Conservation (phyloP, 2,113 vertebrate species). For the Tautogolabrus adspersus region DNA sequence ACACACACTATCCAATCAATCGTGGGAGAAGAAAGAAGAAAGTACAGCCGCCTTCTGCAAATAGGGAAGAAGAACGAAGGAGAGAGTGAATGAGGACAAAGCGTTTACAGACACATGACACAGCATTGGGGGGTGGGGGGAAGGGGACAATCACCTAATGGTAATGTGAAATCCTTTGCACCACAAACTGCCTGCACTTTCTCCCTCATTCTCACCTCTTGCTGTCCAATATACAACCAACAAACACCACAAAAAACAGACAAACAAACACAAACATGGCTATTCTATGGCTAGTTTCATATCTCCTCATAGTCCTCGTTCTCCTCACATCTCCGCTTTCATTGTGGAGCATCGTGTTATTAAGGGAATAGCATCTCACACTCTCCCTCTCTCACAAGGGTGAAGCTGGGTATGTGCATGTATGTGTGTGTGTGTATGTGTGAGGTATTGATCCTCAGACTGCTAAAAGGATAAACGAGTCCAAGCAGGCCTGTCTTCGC, state of each 20-base stretch:
- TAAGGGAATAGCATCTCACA: slow-evolving; percentile 39
- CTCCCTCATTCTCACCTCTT: slow-evolving; percentile 51
- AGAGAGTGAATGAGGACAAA: slow-evolving; percentile 33
- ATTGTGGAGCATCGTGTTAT: slow-evolving; percentile 37
- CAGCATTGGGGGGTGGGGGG: not conserved
- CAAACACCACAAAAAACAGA: slow-evolving; percentile 8
- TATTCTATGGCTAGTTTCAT: not conserved
- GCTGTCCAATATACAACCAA: slow-evolving; percentile 19
- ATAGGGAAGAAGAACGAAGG: slow-evolving; percentile 34
- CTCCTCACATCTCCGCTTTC: slow-evolving; percentile 41
- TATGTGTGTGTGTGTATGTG: slow-evolving; percentile 1
- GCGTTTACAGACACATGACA: slow-evolving; percentile 13
- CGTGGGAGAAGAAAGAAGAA: slow-evolving; percentile 18
- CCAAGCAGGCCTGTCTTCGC: slow-evolving; percentile 39
- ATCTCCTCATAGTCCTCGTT: not conserved
- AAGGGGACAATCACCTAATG: slow-evolving; percentile 67
- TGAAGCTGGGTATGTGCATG: slow-evolving; percentile 25
- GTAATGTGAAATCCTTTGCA: slow-evolving; percentile 58
- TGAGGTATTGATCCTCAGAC: slow-evolving; percentile 58
- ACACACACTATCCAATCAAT: slow-evolving; percentile 77
- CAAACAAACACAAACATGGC: not conserved
- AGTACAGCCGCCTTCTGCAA: slow-evolving; percentile 23
- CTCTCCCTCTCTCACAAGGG: slow-evolving; percentile 11
- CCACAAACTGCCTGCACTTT: slow-evolving; percentile 25
- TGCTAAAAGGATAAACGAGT: slow-evolving; percentile 70